phyloP scores from a whole-genome alignment of 2,113 vertebrate genomes.

The Oryzias celebensis region DNA sequence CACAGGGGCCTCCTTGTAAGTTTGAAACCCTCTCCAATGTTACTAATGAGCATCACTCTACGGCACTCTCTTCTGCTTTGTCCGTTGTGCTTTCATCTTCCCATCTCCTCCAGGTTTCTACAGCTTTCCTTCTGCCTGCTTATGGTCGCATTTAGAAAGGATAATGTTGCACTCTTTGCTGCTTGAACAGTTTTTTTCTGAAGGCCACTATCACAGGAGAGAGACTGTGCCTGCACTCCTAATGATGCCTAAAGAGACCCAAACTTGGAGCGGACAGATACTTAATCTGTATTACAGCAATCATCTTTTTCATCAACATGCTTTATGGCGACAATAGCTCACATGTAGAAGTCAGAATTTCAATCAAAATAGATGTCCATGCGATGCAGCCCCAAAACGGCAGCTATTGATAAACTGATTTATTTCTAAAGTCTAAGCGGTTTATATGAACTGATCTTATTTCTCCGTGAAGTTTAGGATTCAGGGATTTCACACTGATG shows the following conservation, averaged over 20 bases:
- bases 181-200: constrained; percentile 15
- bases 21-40: constrained; percentile 21
- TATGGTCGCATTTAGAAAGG: constrained; percentile 11
- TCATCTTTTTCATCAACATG: constrained; percentile 15
- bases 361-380: too few species aligned
- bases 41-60: constrained; percentile 45
- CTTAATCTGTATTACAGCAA: constrained; percentile 29
- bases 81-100: constrained; percentile 22
- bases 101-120: constrained; percentile 8
- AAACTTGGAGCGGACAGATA: constrained; percentile 41
- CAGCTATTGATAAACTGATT: too few species aligned
- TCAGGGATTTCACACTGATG: background rate
- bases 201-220: constrained; percentile 36
- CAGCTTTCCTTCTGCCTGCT: constrained; percentile 1
- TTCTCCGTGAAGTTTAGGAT: background rate
- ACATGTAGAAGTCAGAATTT: background rate
- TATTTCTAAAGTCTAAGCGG: background rate
- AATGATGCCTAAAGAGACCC: constrained; percentile 62
- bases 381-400: too few species aligned
- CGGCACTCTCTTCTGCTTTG: constrained; percentile 10
- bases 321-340: background rate
- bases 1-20: constrained; percentile 7
- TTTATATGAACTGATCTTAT: background rate
- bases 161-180: constrained; percentile 28
- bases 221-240: constrained; percentile 31